Conservation (phyloP, 2,113 vertebrate species). For the Tautogolabrus adspersus region DNA sequence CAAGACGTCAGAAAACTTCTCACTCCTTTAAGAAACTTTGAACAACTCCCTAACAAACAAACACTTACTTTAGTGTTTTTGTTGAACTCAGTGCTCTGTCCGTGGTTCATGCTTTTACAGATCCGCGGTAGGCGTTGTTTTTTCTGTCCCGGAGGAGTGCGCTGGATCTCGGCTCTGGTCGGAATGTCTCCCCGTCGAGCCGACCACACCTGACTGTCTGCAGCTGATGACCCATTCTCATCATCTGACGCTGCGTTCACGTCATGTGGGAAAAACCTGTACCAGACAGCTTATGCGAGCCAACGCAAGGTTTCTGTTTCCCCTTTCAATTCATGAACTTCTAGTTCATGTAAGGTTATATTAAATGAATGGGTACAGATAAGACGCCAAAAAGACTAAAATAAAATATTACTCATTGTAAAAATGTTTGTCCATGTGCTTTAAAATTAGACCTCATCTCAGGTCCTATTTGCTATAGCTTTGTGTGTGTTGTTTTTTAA, state of each 20-base stretch:
- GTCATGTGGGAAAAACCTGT: slow-evolving; percentile 28
- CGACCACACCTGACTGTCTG: slow-evolving; percentile 77
- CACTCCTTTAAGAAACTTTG: slow-evolving; percentile 29
- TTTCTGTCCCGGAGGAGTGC: not conserved
- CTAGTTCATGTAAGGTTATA: no score
- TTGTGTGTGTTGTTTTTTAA: no score
- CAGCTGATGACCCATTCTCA: slow-evolving; percentile 67
- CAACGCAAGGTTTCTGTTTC: not conserved
- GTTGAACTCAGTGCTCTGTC: not conserved
- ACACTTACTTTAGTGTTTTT: slow-evolving; percentile 19
- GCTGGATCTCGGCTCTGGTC: slow-evolving; percentile 17
- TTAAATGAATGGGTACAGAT: no score
- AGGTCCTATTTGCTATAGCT: no score
- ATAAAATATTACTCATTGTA: no score
- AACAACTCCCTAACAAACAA: not conserved
- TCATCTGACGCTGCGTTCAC: slow-evolving; percentile 63
- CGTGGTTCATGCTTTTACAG: not conserved
- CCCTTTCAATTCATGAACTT: no score
- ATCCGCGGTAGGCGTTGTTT: not conserved
- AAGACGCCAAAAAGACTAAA: no score
- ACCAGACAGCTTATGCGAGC: no score
- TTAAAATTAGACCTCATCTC: no score
- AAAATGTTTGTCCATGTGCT: no score
- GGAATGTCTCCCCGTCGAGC: slow-evolving; percentile 36
- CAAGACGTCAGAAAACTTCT: slow-evolving; percentile 47